Conservation (phyloP, 2,113 vertebrate species). For the Cavia aperea region DNA sequence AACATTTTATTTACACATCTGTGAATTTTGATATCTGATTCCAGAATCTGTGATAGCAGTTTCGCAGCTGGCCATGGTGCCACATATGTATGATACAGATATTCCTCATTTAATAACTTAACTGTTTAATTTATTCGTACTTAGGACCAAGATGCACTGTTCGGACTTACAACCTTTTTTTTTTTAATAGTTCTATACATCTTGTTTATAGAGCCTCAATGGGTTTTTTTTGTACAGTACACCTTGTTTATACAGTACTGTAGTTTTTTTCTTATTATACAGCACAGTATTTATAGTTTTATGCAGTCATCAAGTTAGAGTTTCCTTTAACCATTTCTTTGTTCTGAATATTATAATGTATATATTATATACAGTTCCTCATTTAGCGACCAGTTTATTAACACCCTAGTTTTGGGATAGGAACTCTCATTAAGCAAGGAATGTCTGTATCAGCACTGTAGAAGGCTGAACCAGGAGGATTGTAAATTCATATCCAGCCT, state of each 20-base stretch:
- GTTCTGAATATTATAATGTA: not conserved
- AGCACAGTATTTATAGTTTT: not conserved
- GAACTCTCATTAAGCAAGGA: not conserved
- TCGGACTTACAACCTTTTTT: not conserved
- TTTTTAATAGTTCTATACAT: not conserved
- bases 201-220: not conserved
- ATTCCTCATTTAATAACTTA: not conserved
- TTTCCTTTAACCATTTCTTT: not conserved
- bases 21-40: conserved; percentile 1
- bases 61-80: not conserved
- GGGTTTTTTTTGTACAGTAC: not conserved
- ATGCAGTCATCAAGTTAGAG: not conserved
- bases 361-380: not conserved
- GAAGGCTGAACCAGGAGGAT: not conserved
- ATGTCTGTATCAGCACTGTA: not conserved
- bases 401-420: not conserved
- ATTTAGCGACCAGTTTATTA: not conserved
- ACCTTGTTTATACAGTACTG: not conserved
- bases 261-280: not conserved
- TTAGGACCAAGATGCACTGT: not conserved
- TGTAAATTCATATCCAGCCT: not conserved
- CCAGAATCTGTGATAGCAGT: not conserved
- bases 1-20: not conserved
- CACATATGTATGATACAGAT: not conserved
- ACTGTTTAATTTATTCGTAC: not conserved